These are phyloP conservation scores for Hippolais icterina DNA, from an alignment of 2,113 vertebrate species.

Conservation along the genomic window DNA sequence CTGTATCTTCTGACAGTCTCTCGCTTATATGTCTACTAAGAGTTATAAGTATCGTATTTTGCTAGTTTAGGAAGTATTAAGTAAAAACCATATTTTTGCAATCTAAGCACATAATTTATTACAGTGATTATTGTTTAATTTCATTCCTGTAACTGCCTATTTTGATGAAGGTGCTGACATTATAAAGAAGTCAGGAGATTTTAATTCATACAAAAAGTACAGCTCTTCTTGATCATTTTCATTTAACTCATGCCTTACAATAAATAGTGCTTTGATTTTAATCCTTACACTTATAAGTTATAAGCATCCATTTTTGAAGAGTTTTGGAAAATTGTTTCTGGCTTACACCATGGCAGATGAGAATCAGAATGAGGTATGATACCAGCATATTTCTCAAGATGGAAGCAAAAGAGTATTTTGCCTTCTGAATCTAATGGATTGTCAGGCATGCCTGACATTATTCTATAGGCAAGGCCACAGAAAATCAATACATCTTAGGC, in stretches of 20 bases:
- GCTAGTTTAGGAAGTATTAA: neutral
- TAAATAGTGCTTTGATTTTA: slow-evolving; percentile 15
- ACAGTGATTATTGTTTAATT: slow-evolving; percentile 9
- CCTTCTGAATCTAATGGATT: slow-evolving; percentile 75
- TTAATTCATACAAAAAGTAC: neutral
- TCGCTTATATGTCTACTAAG: neutral
- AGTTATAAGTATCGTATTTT: neutral
- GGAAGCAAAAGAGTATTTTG: slow-evolving; percentile 67
- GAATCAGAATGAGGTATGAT: slow-evolving; percentile 24
- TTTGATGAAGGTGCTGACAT: slow-evolving; percentile 17
- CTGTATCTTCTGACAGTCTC: neutral
- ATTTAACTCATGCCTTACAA: neutral
- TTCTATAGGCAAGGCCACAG: slow-evolving; percentile 75
- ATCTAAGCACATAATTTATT: neutral
- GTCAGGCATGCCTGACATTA: slow-evolving; percentile 77
- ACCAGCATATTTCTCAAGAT: slow-evolving; percentile 48
- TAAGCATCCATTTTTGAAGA: neutral
- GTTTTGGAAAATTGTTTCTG: neutral
- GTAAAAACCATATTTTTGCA: neutral
- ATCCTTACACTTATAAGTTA: neutral
- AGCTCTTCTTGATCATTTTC: slow-evolving; percentile 4
- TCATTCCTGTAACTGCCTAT: neutral
- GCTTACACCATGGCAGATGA: neutral
- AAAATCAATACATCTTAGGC: slow-evolving; percentile 82
- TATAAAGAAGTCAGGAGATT: slow-evolving; percentile 24